Evolutionary conservation across 2,113 vertebrate genomes (phyloP).

Genomic region (Mesocricetus auratus): DNA sequence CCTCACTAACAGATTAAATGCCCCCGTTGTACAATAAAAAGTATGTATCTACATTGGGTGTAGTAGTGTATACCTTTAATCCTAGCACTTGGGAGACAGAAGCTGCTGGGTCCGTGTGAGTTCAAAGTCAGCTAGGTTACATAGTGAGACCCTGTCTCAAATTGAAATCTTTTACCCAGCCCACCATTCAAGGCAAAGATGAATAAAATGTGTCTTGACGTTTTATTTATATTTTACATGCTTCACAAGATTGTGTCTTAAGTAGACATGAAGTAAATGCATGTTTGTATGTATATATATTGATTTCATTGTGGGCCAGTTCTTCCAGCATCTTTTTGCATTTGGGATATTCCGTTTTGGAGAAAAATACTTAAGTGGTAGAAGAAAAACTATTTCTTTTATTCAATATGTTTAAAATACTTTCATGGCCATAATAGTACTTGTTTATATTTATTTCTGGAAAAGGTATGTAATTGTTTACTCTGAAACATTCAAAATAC

Average conservation of each 20-base stretch:
- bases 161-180: conserved; percentile 10
- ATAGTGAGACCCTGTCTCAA: neutral
- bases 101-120: neutral
- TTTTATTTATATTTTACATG: conserved; percentile 37
- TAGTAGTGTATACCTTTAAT: neutral
- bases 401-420: neutral
- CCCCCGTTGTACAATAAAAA: neutral
- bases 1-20: conserved; percentile 16
- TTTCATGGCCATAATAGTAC: neutral
- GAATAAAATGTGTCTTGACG: neutral
- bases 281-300: neutral
- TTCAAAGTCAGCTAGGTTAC: neutral
- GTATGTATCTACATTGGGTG: neutral
- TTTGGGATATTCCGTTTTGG: neutral
- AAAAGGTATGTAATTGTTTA: conserved; percentile 17
- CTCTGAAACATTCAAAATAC: conserved; percentile 3
- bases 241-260: conserved; percentile 1
- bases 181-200: neutral
- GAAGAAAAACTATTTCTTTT: neutral
- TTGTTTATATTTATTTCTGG: neutral
- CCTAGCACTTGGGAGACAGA: neutral
- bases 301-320: neutral
- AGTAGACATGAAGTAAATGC: neutral
- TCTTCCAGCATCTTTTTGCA: neutral
- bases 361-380: neutral